Evolutionary conservation across 2,113 vertebrate genomes (phyloP).

Genomic region (Nothobranchius furzeri): DNA sequence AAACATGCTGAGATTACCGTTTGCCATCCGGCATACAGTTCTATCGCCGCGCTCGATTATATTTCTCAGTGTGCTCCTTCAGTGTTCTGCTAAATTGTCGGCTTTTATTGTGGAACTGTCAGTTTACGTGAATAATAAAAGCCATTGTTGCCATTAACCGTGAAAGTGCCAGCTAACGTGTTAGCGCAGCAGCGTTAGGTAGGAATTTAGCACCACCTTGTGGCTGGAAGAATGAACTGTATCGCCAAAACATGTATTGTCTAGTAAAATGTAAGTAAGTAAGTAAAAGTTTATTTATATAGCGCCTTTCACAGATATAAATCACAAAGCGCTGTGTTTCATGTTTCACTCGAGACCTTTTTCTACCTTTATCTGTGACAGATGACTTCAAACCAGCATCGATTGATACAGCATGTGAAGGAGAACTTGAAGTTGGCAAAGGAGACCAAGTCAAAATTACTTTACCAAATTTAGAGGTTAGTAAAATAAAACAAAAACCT

Average conservation of each 20-base stretch:
- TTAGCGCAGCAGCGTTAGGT: slow-evolving; percentile 9
- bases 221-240: neutral
- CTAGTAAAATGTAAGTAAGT: no score
- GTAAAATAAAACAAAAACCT: neutral
- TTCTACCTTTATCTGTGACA: slow-evolving; percentile 52
- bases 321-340: no score
- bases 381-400: slow-evolving; percentile 99
- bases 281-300: no score
- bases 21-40: neutral
- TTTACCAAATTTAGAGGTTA: slow-evolving; percentile 95
- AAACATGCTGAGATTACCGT: slow-evolving; percentile 1
- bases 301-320: no score
- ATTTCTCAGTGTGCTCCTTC: rapidly evolving
- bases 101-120: neutral
- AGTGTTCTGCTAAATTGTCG: rapidly evolving
- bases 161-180: slow-evolving; percentile 32
- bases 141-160: slow-evolving; percentile 18
- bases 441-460: slow-evolving; percentile 98
- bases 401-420: slow-evolving; percentile 94
- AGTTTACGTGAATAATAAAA: neutral
- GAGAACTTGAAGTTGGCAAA: slow-evolving; percentile 95
- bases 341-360: no score
- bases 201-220: slow-evolving; percentile 42
- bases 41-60: neutral
- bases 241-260: neutral